Evolutionary conservation across 2,797 vertebrate genomes (phyloP), one percentile per base, ranked within the genome.

Genomic region (Cossypha polioptera): DNA sequence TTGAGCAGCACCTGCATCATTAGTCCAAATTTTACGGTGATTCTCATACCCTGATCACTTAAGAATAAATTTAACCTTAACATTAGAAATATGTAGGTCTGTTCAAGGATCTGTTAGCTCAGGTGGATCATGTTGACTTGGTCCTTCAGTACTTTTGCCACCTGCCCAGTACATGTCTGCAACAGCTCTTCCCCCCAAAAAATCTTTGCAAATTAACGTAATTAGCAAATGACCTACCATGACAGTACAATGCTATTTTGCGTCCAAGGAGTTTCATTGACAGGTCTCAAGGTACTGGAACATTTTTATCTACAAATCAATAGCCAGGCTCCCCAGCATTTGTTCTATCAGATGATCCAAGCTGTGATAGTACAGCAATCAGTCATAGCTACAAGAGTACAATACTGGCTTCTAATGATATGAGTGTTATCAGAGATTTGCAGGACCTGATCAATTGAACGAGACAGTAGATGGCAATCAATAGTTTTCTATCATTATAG

Each of bases 271-370:
- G 94, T 95, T 96, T 94, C 95, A 96, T 96, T 95, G 94, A 76
- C 73, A 97, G 97, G 95, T 96, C 95, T 98, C 96, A 96, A 97
- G 88, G 96, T 83, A 79, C 65, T 53, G 69, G 95, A 97, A 96
- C 92, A 81, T 97, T 96, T 96, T 98, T 98, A 98, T 98, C 98
- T 97, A 80, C 94, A 86, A 97, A 98, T 98, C 98, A 95, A 98
- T 98, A 98, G 83, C 92, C 80, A 90, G 91, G 93, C 85, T 96
- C 90, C 85, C 95, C 74, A 97, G 96, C 95, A 94, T 95, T 98
- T 96, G 97, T 98, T 98, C 95, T 92, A 95, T 98, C 97, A 98
- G 98, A 98, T 62, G 98, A 98, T 97, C 97, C 98, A 98, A 91
- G 48, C 96, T 94, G 88, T 92, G 97, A 96, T 97, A 97, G 97